Conservation (phyloP, 2,797 vertebrate genomes). For the Cyclura pinguis region DNA sequence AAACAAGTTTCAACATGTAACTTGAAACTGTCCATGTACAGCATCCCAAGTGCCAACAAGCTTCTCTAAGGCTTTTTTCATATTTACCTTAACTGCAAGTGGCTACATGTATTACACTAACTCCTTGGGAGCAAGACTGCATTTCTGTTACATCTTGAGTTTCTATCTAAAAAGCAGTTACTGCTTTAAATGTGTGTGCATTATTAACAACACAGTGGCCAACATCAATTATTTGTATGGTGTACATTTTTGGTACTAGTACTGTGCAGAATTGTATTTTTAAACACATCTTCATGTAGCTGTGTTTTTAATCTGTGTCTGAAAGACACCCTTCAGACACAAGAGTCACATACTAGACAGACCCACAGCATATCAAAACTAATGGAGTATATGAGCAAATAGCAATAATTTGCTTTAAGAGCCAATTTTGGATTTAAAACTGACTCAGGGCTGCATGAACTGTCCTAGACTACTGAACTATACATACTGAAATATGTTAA, state of each 20-base stretch:
- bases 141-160: neutral
- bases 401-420: neutral
- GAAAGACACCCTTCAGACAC: neutral
- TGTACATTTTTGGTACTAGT: neutral
- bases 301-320: neutral
- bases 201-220: neutral
- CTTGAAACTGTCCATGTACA: constrained; percentile 4
- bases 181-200: neutral
- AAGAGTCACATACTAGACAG: neutral
- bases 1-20: constrained; percentile 60
- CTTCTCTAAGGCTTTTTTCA: neutral
- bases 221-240: neutral
- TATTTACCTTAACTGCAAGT: constrained; percentile 45
- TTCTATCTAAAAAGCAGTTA: neutral
- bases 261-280: neutral
- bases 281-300: neutral
- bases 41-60: constrained; percentile 17
- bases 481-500: too few species aligned
- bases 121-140: neutral
- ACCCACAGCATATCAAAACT: neutral
- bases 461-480: too few species aligned
- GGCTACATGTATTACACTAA: neutral
- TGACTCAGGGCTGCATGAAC: neutral
- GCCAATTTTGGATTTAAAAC: neutral
- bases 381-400: neutral